Base-by-base conservation (phyloP, 2,797 vertebrate species). In the Chaunax sp. region DNA sequence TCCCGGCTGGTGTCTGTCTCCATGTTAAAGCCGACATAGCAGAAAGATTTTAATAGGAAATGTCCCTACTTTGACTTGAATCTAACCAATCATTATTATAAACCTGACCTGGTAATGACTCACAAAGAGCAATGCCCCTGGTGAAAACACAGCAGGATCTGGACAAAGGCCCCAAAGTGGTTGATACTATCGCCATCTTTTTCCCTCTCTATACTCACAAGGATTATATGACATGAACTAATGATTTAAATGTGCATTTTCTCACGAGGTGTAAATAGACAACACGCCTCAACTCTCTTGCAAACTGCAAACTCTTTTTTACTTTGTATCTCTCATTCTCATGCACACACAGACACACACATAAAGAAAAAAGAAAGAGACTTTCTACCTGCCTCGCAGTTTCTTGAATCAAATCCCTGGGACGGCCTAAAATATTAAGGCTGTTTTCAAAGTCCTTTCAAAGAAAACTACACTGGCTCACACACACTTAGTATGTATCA, bases 31-130 rank as follows among this genome's bases (percentile, higher is more conserved):
- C 75, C 70, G 71, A 72, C 51, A 66, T 81, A 80, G 85, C 67
- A 81, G 58, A 75, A 64, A 73, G 75, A 67, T 82, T 85, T 90
- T 81, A 86, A 83, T 78, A 64, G 65, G 43, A 83, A 85, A 75
- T 64, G 64, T 85, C 55, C 70, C 64, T 57, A 80, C 64, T 86
- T 78, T 80, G 79, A 80, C 71, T 79, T 84, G 84, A 87, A 89
- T 88, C 86, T 82, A 63, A 57, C 58, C 61, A 61, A 56, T 68
- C 72, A 66, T 72, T 68, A 19, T 55, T 58, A 74, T 84, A 60
- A 81, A 85, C 61, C 77, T 57, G 74, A 69, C 63, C 63, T 69
- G 46, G 33, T 86, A 73, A 84, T 73, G 82, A 70, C 56, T 58
- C 50, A 18, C 35, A 74, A 38, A 56, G 51, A 47, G 61, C 33